Conservation (phyloP, 2,113 vertebrate species). For the Rattus norvegicus region GRCr8 NC_086024.1:137561501-137562000, state of each 20-base stretch:
- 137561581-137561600: neutral
- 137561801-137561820: neutral
- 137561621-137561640: neutral
- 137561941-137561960: neutral
- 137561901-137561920: neutral
- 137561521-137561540: neutral
- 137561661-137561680: conserved; percentile 36
- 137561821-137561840: neutral
- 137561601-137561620: neutral
- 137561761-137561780: fast-evolving
- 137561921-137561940: neutral
- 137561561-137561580: neutral
- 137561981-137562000: neutral
- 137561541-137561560: neutral
- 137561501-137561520: no score
- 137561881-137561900: neutral
- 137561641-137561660: neutral
- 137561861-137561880: neutral
- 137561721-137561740: fast-evolving
- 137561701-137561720: neutral
- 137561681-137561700: neutral
- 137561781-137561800: neutral
- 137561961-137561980: neutral
- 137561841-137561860: neutral
- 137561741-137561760: neutral